Conservation (phyloP, 1,140 invertebrate genomes). For the Drosophila kikkawai region DNA sequence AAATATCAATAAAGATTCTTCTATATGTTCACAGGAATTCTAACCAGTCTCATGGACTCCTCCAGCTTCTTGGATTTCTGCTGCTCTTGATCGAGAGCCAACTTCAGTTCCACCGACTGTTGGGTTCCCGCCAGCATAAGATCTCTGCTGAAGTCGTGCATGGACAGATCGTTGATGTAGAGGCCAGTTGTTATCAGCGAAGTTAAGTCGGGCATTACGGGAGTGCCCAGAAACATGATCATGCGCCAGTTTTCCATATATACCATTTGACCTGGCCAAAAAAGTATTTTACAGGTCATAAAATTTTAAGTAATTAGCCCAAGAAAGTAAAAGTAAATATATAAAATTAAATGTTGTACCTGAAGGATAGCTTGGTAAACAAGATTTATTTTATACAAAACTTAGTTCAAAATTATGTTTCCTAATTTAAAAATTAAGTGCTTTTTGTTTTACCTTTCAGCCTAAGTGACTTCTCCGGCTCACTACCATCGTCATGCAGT, state of each 20-base stretch:
- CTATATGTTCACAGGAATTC: neutral
- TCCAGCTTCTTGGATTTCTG: constrained; percentile 98
- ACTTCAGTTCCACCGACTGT: constrained; percentile 97
- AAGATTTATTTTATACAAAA: neutral
- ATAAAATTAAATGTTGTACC: neutral
- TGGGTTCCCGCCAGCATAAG: constrained; percentile 98
- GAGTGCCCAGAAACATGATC: constrained; percentile 98
- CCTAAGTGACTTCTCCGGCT: constrained; percentile 89
- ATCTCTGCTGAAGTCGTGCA: constrained; percentile 99
- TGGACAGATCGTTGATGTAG: constrained; percentile 98
- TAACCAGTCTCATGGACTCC: constrained; percentile 92
- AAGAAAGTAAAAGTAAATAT: neutral
- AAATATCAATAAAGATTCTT: neutral
- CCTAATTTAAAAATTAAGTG: neutral
- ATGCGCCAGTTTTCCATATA: constrained; percentile 99
- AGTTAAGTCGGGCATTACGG: constrained; percentile 96
- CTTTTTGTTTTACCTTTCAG: constrained; percentile 89
- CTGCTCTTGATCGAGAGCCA: constrained; percentile 98
- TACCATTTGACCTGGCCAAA: constrained; percentile 94
- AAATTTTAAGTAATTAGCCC: neutral
- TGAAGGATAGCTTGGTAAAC: neutral
- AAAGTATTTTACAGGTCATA: neutral
- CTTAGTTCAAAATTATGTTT: neutral
- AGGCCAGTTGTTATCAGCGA: constrained; percentile 94
- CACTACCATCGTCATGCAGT: constrained; percentile 88